Base-by-base conservation (phyloP, 1,140 invertebrate species). In the Ceratoteleas bidentatus region DNA sequence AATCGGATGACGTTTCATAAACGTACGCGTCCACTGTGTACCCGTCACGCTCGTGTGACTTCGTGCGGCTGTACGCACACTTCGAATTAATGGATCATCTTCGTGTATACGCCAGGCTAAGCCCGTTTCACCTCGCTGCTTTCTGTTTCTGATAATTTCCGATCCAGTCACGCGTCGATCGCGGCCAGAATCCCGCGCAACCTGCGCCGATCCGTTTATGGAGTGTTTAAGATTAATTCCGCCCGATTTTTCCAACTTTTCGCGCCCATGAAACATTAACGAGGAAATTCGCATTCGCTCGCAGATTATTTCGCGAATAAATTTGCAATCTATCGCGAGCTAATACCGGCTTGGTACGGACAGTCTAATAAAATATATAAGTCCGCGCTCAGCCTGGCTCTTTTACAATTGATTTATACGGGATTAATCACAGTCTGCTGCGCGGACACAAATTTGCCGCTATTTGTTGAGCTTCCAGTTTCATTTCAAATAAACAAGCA, bases 1-100 rank as follows among this genome's bases (percentile, higher is more conserved):
- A 61, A 76, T 82, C 73, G 73, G 76, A 87, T 83, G 68, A 86
- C 77, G 73, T 85, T 84, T 87, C 81, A 86, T 83, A 85, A 80
- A 83, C 73, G 70, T 69, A 68, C 58, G 66, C 69, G 78, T 75
- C 66, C 65, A 69, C 78, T 47, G 65, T 75, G 50, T 70, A 52
- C 57, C 76, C 81, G 84, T 86, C 81, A 86, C 81, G 85, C 83
- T 87, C 73, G 73, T 76, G 79, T 73, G 61, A 76, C 53, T 81
- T 72, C 45, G 58, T 64, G 47, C 60, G 72, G 60, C 40, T 74
- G 45, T 64, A 68, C 70, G 66, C 66, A 61, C 78, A 61, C 68
- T 57, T 82, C 57, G 68, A 73, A 76, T 77, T 77, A 82, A 77
- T 82, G 68, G 72, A 81, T 81, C 79, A 73, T 81, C 79, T 81